phyloP scores from a whole-genome alignment of 2,797 vertebrate species.

The Bovichtus diacanthus region DNA sequence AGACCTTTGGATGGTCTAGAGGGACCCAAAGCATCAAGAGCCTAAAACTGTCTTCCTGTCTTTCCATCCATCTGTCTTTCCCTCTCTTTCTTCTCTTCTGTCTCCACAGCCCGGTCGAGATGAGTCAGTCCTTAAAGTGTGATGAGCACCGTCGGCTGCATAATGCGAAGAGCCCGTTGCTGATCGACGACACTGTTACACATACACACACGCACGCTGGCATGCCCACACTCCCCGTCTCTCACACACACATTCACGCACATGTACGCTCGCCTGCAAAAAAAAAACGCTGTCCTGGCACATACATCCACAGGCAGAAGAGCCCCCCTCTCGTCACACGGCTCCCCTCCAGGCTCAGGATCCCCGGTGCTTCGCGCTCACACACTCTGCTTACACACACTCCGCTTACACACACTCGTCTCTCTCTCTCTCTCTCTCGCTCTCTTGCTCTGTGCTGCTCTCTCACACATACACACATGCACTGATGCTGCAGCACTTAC shows the following conservation, averaged over 20 bases:
- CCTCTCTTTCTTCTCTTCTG: slow-evolving; percentile 23
- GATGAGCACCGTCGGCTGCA: slow-evolving; percentile 76
- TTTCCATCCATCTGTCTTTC: slow-evolving; percentile 57
- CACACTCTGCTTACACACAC: slow-evolving; percentile 72
- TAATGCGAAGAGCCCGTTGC: slow-evolving; percentile 72
- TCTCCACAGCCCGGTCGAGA: slow-evolving; percentile 62
- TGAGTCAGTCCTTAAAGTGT: slow-evolving; percentile 80
- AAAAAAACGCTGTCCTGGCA: slow-evolving; percentile 64
- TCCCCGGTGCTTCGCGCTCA: slow-evolving; percentile 73
- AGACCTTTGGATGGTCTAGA: slow-evolving; percentile 58
- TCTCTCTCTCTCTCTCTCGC: slow-evolving; percentile 37
- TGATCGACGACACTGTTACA: slow-evolving; percentile 76
- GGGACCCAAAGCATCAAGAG: slow-evolving; percentile 62
- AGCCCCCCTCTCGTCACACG: slow-evolving; percentile 73
- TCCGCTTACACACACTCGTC: slow-evolving; percentile 63
- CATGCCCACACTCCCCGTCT: slow-evolving; percentile 63
- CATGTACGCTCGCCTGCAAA: slow-evolving; percentile 46
- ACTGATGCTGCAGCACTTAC: slow-evolving; percentile 84
- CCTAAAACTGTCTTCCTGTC: slow-evolving; percentile 63
- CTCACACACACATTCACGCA: slow-evolving; percentile 37
- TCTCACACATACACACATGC: slow-evolving; percentile 73
- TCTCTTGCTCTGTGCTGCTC: slow-evolving; percentile 40
- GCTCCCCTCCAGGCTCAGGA: slow-evolving; percentile 73
- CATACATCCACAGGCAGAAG: slow-evolving; percentile 76
- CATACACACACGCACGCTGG: slow-evolving; percentile 36